phyloP scores from a whole-genome alignment of 2,113 vertebrate genomes.

The Hypocryptadius cinnamomeus region DNA sequence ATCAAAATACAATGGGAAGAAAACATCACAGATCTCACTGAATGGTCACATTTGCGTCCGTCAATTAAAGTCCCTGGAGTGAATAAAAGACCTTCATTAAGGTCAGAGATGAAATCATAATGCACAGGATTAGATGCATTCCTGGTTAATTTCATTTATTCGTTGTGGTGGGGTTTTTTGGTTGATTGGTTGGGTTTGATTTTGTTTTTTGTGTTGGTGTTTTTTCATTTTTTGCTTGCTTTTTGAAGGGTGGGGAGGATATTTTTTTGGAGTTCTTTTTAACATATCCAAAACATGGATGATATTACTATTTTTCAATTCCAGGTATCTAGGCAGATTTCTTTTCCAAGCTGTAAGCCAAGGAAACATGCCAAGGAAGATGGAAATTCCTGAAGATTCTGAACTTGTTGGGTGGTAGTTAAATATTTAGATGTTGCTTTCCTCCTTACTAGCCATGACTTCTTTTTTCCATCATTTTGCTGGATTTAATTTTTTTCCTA shows the following conservation, averaged over 20 bases:
- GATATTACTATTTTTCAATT: not conserved
- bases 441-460: not conserved
- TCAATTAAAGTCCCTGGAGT: not conserved
- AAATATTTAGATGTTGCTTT: constrained; percentile 34
- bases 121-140: not conserved
- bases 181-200: not conserved
- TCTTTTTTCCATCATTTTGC: constrained; percentile 39
- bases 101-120: not conserved
- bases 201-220: not conserved
- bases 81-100: not conserved
- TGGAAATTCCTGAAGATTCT: constrained; percentile 20
- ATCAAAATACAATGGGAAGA: not conserved
- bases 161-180: not conserved
- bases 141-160: not conserved
- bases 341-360: constrained; percentile 3
- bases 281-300: not conserved
- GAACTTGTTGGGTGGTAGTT: not conserved
- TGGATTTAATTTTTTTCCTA: constrained; percentile 10
- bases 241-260: not conserved
- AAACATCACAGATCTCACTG: not conserved
- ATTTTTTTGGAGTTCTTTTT: not conserved
- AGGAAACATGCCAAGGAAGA: constrained; percentile 13
- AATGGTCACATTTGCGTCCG: not conserved
- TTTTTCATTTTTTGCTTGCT: not conserved
- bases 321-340: not conserved